Conservation (phyloP, 2,888 invertebrate species). For the Ichneumoninae sp. region DNA sequence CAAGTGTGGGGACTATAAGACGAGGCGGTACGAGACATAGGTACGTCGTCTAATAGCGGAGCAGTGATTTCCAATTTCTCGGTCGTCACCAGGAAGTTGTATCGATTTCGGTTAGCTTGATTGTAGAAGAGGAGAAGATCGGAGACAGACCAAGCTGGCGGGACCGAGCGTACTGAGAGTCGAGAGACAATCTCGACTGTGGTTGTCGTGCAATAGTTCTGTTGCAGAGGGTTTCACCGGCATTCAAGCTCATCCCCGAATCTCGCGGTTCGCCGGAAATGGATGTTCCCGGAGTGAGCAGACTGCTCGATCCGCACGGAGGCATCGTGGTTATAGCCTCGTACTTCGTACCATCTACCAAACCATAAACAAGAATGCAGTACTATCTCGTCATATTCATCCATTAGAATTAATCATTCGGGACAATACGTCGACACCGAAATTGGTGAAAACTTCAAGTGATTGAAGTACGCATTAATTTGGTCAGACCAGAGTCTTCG, state of each 20-base stretch:
- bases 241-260: slow-evolving; percentile 57
- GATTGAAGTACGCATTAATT: too few relatives aligned
- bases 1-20: background rate
- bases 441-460: background rate
- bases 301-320: slow-evolving; percentile 7
- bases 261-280: slow-evolving; percentile 64
- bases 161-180: slow-evolving; percentile 44
- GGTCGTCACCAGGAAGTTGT: slow-evolving; percentile 47
- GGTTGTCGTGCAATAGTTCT: slow-evolving; percentile 63
- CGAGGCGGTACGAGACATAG: slow-evolving; percentile 11
- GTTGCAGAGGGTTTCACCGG: slow-evolving; percentile 47
- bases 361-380: background rate
- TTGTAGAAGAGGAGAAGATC: slow-evolving; percentile 47
- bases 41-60: slow-evolving; percentile 38
- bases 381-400: slow-evolving; percentile 1
- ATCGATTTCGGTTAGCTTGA: slow-evolving; percentile 54
- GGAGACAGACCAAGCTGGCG: slow-evolving; percentile 21
- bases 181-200: slow-evolving; percentile 63
- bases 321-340: slow-evolving; percentile 10
- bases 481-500: background rate
- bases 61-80: slow-evolving; percentile 57
- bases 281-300: slow-evolving; percentile 55
- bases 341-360: background rate
- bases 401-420: background rate
- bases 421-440: background rate